Evolutionary conservation across 2,888 invertebrate species (phyloP).

Genomic region (Plemyria rubiginata): DNA sequence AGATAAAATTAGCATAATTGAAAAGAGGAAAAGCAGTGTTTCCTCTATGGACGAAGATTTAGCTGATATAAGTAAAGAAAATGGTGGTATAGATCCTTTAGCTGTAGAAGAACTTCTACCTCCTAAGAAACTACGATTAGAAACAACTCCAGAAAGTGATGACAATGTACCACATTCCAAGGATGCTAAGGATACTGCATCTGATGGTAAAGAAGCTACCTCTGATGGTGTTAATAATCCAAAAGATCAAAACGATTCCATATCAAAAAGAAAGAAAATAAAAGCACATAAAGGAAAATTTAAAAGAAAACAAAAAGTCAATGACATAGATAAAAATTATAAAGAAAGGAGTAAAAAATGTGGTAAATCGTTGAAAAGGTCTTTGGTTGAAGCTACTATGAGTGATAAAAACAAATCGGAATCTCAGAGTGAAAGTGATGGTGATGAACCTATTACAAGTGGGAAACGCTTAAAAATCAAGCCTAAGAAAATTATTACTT

Average conservation of each 20-base stretch:
- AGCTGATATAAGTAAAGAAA: constrained; percentile 61
- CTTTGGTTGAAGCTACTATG: constrained; percentile 64
- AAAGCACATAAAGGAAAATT: constrained; percentile 76
- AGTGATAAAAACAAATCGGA: constrained; percentile 77
- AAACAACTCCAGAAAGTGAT: constrained; percentile 69
- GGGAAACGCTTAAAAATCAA: constrained; percentile 79
- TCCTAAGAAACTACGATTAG: constrained; percentile 74
- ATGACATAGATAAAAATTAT: constrained; percentile 49
- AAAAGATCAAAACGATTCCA: constrained; percentile 59
- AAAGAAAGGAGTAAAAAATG: constrained; percentile 57
- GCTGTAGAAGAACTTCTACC: constrained; percentile 71
- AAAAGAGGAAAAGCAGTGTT: constrained; percentile 77
- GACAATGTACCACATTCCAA: constrained; percentile 69
- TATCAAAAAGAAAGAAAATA: constrained; percentile 72
- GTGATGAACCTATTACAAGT: constrained; percentile 67
- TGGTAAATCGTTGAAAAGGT: constrained; percentile 70
- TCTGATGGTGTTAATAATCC: constrained; percentile 48
- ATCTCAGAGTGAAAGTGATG: constrained; percentile 79
- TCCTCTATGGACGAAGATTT: constrained; percentile 71
- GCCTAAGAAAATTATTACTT: constrained; percentile 76
- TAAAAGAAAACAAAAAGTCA: constrained; percentile 65
- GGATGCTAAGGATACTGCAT: constrained; percentile 66
- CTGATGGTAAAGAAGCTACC: constrained; percentile 49
- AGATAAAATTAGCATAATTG: constrained; percentile 75
- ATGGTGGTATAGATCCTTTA: constrained; percentile 56